A percentile compares a stretch with the other conserved stretches of the same genome.
Conservation (phyloP, 2,888 invertebrate genomes). For the Hydrotaea cyrtoneurina region DNA sequence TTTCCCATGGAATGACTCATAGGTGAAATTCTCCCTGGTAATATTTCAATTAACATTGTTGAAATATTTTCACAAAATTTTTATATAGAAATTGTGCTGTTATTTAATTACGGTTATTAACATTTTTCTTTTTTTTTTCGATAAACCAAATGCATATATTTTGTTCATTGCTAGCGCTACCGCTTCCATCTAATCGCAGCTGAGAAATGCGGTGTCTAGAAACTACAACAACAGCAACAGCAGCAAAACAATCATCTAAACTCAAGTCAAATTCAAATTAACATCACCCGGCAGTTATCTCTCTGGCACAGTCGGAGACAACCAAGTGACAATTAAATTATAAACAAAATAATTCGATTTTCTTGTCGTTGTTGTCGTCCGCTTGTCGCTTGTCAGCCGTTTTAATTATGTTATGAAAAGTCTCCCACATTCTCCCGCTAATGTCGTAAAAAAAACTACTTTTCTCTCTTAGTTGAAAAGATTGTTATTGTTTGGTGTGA, state of each 20-base stretch:
- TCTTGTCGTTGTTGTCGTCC: not conserved
- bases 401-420: constrained; percentile 20
- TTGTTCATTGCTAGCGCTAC: not conserved
- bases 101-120: constrained; percentile 15
- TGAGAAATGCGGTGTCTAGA: not conserved
- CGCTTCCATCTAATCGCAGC: not conserved
- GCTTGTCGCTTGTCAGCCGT: not conserved
- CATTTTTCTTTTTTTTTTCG: not conserved
- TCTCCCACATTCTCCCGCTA: not conserved
- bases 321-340: constrained; percentile 16
- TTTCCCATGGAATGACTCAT: not conserved
- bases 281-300: not conserved
- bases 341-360: not conserved
- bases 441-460: not conserved
- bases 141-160: not conserved
- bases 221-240: not conserved
- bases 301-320: not conserved
- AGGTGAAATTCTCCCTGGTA: not conserved
- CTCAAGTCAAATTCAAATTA: not conserved
- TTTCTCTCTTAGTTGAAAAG: not conserved
- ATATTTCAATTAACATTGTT: not conserved
- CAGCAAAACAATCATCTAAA: not conserved
- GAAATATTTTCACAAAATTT: not conserved
- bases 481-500: no score
- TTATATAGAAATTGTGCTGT: not conserved